Evolutionary conservation across 1,140 invertebrate species (phyloP).

Genomic region (Drosophila murphyi): DNA sequence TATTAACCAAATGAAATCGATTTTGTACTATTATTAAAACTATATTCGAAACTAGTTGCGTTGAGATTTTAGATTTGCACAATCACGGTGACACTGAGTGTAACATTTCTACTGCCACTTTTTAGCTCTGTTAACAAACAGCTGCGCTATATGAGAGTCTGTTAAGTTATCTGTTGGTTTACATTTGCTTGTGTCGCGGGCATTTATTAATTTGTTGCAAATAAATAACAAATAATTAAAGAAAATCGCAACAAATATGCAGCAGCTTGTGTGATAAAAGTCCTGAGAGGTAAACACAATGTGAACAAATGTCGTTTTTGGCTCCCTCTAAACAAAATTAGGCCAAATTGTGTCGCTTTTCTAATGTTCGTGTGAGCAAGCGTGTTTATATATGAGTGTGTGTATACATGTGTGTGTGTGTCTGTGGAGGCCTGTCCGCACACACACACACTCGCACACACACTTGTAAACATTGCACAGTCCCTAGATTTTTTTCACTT

Average conservation of each 20-base stretch:
- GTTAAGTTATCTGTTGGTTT: slow-evolving; percentile 8
- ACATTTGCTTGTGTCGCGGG: slow-evolving; percentile 19
- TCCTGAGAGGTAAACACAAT: slow-evolving; percentile 28
- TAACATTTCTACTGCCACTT: slow-evolving; percentile 3
- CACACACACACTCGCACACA: slow-evolving; percentile 30
- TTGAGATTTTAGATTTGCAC: neutral
- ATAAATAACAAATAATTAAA: neutral
- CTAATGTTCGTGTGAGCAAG: slow-evolving; percentile 24
- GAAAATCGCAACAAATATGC: neutral
- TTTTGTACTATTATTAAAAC: too few species aligned
- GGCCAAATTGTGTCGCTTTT: slow-evolving; percentile 52
- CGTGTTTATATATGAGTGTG: neutral
- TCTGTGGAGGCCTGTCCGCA: slow-evolving; percentile 56
- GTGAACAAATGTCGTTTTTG: slow-evolving; percentile 35
- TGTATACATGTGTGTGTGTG: slow-evolving; percentile 5
- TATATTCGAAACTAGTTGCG: too few species aligned
- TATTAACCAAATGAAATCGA: too few species aligned
- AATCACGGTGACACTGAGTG: neutral
- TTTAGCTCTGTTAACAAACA: slow-evolving; percentile 11
- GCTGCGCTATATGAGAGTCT: slow-evolving; percentile 9
- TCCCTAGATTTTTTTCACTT: slow-evolving; percentile 12
- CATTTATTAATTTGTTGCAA: slow-evolving; percentile 30
- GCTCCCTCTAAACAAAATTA: slow-evolving; percentile 37
- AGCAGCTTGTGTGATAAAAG: neutral
- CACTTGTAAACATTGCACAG: slow-evolving; percentile 38